A percentile compares a stretch with the other conserved stretches of the same genome.
Conservation (phyloP, 2,888 invertebrate species). For the Amaurobius ferox region DNA sequence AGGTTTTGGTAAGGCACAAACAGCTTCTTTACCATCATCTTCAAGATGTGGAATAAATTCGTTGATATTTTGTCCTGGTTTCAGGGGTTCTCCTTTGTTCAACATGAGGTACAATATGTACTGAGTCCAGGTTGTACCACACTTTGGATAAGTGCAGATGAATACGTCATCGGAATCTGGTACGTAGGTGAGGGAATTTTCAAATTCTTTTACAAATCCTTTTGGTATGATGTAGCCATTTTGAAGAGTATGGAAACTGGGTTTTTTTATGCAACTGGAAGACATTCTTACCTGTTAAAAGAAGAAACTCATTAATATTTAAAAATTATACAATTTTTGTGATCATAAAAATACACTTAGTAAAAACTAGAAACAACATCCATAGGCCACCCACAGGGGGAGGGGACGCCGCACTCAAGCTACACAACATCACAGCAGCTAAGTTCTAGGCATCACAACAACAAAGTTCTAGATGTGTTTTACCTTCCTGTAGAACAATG, state of each 20-base stretch:
- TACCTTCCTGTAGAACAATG: too few relatives aligned
- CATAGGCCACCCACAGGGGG: too few relatives aligned
- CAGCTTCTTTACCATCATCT: conserved; percentile 16
- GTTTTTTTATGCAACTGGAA: neutral
- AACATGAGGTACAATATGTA: conserved; percentile 40
- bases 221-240: conserved; percentile 39
- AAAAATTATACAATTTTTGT: too few relatives aligned
- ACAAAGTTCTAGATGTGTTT: too few relatives aligned
- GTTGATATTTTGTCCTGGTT: conserved; percentile 12
- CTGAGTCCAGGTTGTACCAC: conserved; percentile 67
- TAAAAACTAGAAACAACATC: too few relatives aligned
- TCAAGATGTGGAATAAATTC: conserved; percentile 47
- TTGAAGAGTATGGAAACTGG: neutral
- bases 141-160: conserved; percentile 62
- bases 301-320: too few relatives aligned
- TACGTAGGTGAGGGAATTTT: conserved; percentile 19
- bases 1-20: conserved; percentile 15
- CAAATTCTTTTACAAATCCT: conserved; percentile 12
- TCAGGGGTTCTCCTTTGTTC: conserved; percentile 21
- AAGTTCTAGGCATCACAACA: too few relatives aligned
- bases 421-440: too few relatives aligned
- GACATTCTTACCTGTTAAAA: too few relatives aligned
- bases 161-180: conserved; percentile 52
- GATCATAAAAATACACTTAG: too few relatives aligned
- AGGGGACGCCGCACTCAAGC: too few relatives aligned